These are phyloP conservation scores for Pipistrellus nathusii DNA, from an alignment of 2,797 vertebrate genomes.

Conservation along the genomic window DNA sequence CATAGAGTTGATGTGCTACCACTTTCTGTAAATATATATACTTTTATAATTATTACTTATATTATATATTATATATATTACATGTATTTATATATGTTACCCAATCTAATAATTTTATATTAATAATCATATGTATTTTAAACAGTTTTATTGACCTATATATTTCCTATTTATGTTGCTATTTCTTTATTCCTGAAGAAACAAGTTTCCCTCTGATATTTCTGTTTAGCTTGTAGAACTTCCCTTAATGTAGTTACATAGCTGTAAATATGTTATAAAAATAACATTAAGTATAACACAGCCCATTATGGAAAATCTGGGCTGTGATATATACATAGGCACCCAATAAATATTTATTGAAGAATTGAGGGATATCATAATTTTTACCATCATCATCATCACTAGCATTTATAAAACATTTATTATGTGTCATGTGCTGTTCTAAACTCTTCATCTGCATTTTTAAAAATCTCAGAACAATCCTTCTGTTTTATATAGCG, in stretches of 20 bases:
- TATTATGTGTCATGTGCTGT: neutral
- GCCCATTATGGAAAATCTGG: neutral
- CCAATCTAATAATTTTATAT: neutral
- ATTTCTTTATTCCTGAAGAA: neutral
- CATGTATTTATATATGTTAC: neutral
- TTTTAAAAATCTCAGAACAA: conserved; percentile 19
- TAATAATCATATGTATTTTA: neutral
- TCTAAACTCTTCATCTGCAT: neutral
- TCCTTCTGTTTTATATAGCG: neutral
- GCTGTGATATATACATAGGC: neutral
- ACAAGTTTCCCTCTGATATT: neutral
- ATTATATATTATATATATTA: neutral
- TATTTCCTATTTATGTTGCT: neutral
- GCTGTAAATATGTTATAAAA: neutral
- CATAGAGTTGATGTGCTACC: neutral
- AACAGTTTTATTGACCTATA: neutral
- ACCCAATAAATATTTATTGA: neutral
- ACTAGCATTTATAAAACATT: neutral
- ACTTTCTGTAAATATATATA: neutral
- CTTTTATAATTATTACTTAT: neutral
- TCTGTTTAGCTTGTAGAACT: neutral
- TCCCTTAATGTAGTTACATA: neutral
- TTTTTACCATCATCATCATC: neutral
- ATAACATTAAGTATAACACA: neutral
- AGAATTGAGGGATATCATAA: neutral